These are phyloP conservation scores for Lepidocyrtinus sp. DNA, from an alignment of 2,888 invertebrate genomes.

Conservation along the genomic window DNA sequence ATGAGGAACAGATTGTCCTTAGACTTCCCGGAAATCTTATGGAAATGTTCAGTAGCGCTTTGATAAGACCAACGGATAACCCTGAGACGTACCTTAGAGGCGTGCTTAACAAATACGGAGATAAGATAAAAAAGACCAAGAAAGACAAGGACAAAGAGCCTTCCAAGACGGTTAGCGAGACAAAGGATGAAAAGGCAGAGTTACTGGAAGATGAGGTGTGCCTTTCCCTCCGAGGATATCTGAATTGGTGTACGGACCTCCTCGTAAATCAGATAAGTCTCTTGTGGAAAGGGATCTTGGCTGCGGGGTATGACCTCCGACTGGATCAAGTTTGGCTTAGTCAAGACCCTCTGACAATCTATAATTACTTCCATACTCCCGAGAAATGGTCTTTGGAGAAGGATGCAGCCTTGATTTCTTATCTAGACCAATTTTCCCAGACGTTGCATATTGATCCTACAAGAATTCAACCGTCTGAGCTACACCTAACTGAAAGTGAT, in stretches of 20 bases:
- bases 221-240: constrained; percentile 35
- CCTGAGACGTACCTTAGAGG: constrained; percentile 27
- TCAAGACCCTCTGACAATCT: constrained; percentile 23
- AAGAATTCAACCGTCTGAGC: constrained; percentile 36
- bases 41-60: constrained; percentile 23
- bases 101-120: constrained; percentile 37
- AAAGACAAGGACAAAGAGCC: neutral
- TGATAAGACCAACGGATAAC: constrained; percentile 17
- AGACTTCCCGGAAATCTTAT: constrained; percentile 41
- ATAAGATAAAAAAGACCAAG: constrained; percentile 18
- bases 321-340: constrained; percentile 37
- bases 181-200: constrained; percentile 15
- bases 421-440: constrained; percentile 30
- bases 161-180: neutral
- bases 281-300: constrained; percentile 46
- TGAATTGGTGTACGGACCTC: constrained; percentile 43
- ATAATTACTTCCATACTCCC: constrained; percentile 13
- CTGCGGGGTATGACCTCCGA: constrained; percentile 46
- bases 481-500: constrained; percentile 36
- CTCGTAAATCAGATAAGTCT: constrained; percentile 11
- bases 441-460: constrained; percentile 38
- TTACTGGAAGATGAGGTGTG: neutral
- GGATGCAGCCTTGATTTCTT: constrained; percentile 44
- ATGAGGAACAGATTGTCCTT: constrained; percentile 20
- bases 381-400: constrained; percentile 43